Base-by-base conservation (phyloP, 2,888 invertebrate species). In the Phalera bucephala region DNA sequence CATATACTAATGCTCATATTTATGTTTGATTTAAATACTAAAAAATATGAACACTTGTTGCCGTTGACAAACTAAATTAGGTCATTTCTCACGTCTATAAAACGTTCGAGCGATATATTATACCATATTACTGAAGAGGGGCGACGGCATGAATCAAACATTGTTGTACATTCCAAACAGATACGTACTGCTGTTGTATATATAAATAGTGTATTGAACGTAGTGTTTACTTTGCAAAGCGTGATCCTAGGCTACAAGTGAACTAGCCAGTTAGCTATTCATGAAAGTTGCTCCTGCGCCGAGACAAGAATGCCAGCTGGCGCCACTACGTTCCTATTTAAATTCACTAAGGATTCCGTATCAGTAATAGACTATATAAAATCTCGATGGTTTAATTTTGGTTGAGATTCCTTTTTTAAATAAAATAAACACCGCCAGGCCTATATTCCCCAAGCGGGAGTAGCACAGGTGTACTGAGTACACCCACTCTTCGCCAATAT, bases 231-330 rank as follows among this genome's bases (percentile, higher is more conserved):
- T 62, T 66, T 56, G 60, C 57, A 52, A 58, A 62, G 60, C 64
- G 60, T 51, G 62, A 55, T 64, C 59, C 59, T 65, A 69, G 53
- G 50, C 56, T 65, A 62, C 53, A 62, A 60, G 73, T 78, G 69
- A 80, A 79, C 78, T 71, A 79, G 80, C 76, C 75, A 61, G 80
- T 80, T 80, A 71, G 74, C 75, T 82, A 84, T 83, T 83, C 83
- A 85, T 80, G 87, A 86, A 87, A 87, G 87, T 87, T 84, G 85
- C 77, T 77, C 78, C 71, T 66, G 68, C 53, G 57, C 61, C 52
- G 64, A 61, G 63, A 53, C 76, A 74, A 80, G 86, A 85, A 86
- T 86, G 80, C 64, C 60, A 72, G 72, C 71, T 72, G 85, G 85
- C 87, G 87, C 85, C 85, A 72, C 58, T 39, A 37, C 33, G 48